Evolutionary conservation across 2,113 vertebrate genomes (phyloP).

Genomic region (Glaucomys volans): DNA sequence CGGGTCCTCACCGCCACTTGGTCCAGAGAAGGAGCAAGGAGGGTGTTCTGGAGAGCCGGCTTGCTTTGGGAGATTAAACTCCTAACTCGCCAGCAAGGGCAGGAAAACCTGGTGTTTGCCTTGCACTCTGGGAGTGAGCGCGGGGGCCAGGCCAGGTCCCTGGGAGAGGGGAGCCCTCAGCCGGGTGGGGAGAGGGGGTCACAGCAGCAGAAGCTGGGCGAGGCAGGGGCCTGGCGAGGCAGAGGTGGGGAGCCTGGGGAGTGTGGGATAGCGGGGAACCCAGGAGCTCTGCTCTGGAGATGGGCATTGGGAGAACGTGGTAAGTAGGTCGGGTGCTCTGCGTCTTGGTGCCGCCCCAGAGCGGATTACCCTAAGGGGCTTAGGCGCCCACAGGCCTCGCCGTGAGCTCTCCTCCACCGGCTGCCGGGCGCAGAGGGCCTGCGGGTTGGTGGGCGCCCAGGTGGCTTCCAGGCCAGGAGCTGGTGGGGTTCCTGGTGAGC

Average conservation of each 20-base stretch:
- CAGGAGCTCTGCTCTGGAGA: fast-evolving
- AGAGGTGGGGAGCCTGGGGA: not conserved
- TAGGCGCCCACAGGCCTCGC: not conserved
- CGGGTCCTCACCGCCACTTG: not conserved
- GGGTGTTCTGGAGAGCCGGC: not conserved
- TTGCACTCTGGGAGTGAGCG: no score
- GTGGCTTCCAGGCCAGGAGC: not conserved
- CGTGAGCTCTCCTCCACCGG: not conserved
- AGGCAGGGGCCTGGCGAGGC: not conserved
- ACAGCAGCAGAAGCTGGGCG: no score
- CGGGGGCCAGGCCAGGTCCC: not conserved
- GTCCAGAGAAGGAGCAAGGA: not conserved
- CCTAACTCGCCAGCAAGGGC: not conserved
- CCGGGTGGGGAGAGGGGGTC: not conserved
- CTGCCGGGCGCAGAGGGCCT: not conserved
- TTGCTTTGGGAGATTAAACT: not conserved
- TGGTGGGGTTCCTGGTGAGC: not conserved
- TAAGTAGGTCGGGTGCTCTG: not conserved
- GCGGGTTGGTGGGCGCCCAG: no score
- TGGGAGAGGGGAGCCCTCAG: no score
- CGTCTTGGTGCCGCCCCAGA: not conserved
- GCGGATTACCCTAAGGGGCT: not conserved
- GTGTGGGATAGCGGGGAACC: not conserved
- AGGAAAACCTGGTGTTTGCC: not conserved
- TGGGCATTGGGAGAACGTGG: not conserved